Percentiles rank a stretch among this genome's conserved stretches.
These are phyloP conservation scores for Lithophane leautieri DNA, from an alignment of 2,888 invertebrate genomes.

Conservation along the genomic window DNA sequence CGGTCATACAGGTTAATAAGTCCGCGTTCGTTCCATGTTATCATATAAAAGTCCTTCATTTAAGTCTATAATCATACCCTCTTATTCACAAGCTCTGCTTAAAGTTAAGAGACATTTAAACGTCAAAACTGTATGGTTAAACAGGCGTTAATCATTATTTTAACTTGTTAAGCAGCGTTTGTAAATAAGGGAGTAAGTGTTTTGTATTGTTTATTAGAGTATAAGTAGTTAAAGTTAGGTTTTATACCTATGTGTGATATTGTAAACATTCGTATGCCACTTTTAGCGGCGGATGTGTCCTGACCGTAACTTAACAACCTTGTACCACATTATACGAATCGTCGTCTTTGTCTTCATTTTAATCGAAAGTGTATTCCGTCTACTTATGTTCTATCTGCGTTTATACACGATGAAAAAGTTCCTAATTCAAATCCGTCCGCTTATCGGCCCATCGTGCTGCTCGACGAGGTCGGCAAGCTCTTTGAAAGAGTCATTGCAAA, in stretches of 20 bases:
- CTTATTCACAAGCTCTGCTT: too few species aligned
- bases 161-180: too few species aligned
- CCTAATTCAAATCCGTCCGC: background rate
- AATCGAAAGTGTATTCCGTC: background rate
- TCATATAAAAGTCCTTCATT: background rate
- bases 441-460: too few species aligned
- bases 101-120: too few species aligned
- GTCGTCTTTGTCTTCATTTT: background rate
- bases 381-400: background rate
- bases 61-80: background rate
- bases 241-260: background rate
- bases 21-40: background rate
- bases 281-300: background rate
- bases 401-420: background rate
- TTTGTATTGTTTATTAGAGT: background rate
- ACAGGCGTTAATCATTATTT: too few species aligned
- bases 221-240: background rate
- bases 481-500: too few species aligned
- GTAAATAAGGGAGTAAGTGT: background rate
- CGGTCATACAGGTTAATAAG: too few species aligned
- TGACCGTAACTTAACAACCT: background rate
- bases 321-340: background rate
- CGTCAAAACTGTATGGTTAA: too few species aligned
- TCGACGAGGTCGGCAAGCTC: too few species aligned
- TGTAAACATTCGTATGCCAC: too few species aligned